These are phyloP conservation scores for Andrena praecox DNA, from an alignment of 2,888 invertebrate genomes.

Conservation along the genomic window DNA sequence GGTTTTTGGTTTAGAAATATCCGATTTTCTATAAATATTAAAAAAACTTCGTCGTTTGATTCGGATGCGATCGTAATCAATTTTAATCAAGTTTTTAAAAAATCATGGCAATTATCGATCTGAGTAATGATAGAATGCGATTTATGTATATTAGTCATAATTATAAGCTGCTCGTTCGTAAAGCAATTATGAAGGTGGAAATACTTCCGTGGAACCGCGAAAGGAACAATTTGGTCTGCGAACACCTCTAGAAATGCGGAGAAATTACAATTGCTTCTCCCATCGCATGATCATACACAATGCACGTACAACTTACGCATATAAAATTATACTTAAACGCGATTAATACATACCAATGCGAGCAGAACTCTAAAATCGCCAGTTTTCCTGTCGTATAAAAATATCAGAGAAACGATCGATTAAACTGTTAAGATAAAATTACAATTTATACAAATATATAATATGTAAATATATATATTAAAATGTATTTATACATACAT, in stretches of 20 bases:
- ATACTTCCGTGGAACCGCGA: conserved; percentile 3
- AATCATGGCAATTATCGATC: conserved; percentile 1
- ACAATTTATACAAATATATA: conserved; percentile 59
- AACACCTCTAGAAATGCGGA: conserved; percentile 18
- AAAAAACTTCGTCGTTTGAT: conserved; percentile 15
- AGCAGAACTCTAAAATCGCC: conserved; percentile 48
- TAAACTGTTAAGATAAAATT: conserved; percentile 48
- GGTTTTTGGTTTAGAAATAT: conserved; percentile 7
- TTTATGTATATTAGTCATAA: conserved; percentile 10
- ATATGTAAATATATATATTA: conserved; percentile 59
- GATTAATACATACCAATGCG: conserved; percentile 37
- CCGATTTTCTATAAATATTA: conserved; percentile 5
- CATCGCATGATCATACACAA: conserved; percentile 33
- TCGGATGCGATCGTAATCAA: conserved; percentile 1
- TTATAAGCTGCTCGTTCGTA: not conserved
- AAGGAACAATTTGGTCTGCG: conserved; percentile 7
- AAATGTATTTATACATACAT: conserved; percentile 60
- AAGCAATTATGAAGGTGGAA: conserved; percentile 23
- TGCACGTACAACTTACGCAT: conserved; percentile 38
- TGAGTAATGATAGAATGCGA: conserved; percentile 15
- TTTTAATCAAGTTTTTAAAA: not conserved
- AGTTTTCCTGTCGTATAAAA: conserved; percentile 42
- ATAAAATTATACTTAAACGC: conserved; percentile 36
- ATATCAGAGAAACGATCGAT: conserved; percentile 48
- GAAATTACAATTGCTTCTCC: conserved; percentile 19